Conservation (phyloP, 2,797 vertebrate species). For the Toxotes lorentzi region DNA sequence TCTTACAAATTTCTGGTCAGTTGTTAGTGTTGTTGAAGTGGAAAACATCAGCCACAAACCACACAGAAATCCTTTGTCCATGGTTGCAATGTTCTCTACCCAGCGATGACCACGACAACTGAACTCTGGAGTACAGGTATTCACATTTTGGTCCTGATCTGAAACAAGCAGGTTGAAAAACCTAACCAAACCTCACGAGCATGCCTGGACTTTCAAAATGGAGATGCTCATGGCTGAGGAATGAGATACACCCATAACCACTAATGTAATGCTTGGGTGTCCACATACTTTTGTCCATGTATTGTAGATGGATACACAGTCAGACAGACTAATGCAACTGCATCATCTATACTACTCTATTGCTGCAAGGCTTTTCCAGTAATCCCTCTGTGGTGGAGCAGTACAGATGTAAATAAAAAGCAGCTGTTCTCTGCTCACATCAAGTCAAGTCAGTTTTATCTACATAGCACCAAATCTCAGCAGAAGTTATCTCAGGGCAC, state of each 20-base stretch:
- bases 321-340: neutral
- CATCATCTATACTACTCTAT: neutral
- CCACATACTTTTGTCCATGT: neutral
- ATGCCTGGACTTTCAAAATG: no score
- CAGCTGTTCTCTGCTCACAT: slow-evolving; percentile 28
- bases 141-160: no score
- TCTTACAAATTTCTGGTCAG: neutral
- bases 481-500: neutral
- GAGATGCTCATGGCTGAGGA: neutral
- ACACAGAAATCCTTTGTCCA: neutral
- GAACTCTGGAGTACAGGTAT: no score
- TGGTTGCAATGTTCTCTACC: neutral
- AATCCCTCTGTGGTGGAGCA: neutral
- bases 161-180: no score
- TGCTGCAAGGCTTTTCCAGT: neutral
- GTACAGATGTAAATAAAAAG: slow-evolving; percentile 42
- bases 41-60: slow-evolving; percentile 10
- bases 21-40: neutral
- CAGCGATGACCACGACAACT: no score
- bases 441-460: neutral
- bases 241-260: neutral
- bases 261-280: neutral
- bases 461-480: neutral
- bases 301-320: neutral
- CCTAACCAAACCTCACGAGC: no score